Base-by-base conservation (phyloP, 2,797 vertebrate species). In the Luscinia luscinia region DNA sequence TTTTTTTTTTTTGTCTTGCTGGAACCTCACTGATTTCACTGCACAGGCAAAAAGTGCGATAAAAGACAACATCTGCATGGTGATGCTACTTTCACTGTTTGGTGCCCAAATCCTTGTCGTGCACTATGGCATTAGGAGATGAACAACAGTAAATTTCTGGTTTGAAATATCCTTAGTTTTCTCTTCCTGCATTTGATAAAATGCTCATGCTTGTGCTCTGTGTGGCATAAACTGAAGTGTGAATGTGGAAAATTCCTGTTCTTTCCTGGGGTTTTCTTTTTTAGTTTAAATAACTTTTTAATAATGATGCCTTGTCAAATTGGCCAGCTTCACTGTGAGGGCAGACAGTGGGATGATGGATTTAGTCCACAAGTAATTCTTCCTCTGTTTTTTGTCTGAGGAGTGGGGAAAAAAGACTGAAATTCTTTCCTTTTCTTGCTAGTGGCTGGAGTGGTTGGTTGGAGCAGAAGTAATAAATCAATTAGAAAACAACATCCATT, bases 11-110 rank as follows among this genome's bases (percentile, higher is more conserved):
- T 70, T 27, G 59, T 27, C n/a, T 54, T 68, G 4, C 34, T 75
- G n/a, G n/a, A 81, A 81, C 20, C 27, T 75, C 41, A 10, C 15
- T 32, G 63, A 74, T 52, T 75, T 55, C 58, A 28, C 41, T 45
- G 48, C 12, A 7, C 32, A 23, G 32, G 38, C 38, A 54, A 18
- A 49, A 49, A 3, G 28, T 55, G 41, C 21, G 70, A 32, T 62
- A 48, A 70, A 55, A 55, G 32, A n/a, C 66, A 48, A 28, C 8
- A 41, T 36, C 49, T 57, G n/a, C 6, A 1, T 2, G 6, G 20
- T 1, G 6, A 40, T 69, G 27, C 46, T 66, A 9, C 36, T 59
- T 51, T 22, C 9, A 4, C 22, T 36, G 0, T 11, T 1, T 27
- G 32, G 9, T 46, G n/a, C 22, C 62, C 26, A 64, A 49, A 59